Conservation (phyloP, 2,888 invertebrate genomes). For the Nomada lathburiana region DNA sequence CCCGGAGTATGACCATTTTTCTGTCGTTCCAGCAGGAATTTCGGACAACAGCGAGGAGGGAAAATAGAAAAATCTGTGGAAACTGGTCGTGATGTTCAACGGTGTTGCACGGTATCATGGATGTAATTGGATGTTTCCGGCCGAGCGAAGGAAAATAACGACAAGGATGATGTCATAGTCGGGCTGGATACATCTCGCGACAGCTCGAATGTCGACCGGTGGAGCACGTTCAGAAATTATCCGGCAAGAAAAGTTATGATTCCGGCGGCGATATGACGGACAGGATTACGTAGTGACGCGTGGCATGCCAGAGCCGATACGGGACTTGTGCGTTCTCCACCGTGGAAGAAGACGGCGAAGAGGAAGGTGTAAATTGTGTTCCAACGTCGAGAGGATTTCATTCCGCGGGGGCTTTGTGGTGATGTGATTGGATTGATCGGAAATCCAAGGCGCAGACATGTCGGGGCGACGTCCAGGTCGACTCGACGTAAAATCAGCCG, state of each 20-base stretch:
- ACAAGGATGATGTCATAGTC: conserved; percentile 52
- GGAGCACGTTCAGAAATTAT: conserved; percentile 15
- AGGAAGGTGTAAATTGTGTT: conserved; percentile 33
- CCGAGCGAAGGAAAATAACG: conserved; percentile 49
- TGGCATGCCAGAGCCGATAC: conserved; percentile 41
- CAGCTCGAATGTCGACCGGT: conserved; percentile 39
- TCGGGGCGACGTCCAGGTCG: conserved; percentile 62
- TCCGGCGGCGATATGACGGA: conserved; percentile 54
- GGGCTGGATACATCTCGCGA: conserved; percentile 7
- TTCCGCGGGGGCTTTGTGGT: not conserved
- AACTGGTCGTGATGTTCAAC: conserved; percentile 53
- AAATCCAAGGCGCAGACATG: conserved; percentile 67
- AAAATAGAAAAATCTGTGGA: conserved; percentile 30
- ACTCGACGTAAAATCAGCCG: conserved; percentile 58
- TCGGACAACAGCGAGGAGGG: conserved; percentile 28
- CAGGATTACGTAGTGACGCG: conserved; percentile 61
- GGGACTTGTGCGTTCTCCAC: conserved; percentile 22
- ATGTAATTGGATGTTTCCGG: conserved; percentile 56
- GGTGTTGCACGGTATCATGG: conserved; percentile 43
- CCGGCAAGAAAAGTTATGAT: conserved; percentile 24
- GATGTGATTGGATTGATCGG: conserved; percentile 45
- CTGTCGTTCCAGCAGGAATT: conserved; percentile 61
- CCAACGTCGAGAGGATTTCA: conserved; percentile 14
- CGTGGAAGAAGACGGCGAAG: not conserved
- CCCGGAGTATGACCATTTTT: conserved; percentile 58